Evolutionary conservation across 2,113 vertebrate genomes (phyloP).

Genomic region (Tachysurus vachellii): DNA sequence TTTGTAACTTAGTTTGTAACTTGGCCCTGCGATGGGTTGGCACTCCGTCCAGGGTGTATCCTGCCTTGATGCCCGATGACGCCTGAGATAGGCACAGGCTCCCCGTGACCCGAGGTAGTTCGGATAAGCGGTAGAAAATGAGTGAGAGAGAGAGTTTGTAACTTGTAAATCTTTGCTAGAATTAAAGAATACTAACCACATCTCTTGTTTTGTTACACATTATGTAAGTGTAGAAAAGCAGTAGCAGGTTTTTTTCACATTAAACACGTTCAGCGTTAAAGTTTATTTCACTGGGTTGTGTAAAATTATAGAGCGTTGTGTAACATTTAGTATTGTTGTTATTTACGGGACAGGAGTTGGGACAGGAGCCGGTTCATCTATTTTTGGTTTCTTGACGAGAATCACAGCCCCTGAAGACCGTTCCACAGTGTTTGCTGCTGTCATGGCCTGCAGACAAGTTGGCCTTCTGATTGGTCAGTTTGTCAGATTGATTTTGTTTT

Average conservation of each 20-base stretch:
- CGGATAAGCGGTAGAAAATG: too few relatives aligned
- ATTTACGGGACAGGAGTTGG: slow-evolving; percentile 70
- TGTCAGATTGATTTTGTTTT: not conserved
- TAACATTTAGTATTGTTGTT: not conserved
- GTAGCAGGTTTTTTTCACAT: not conserved
- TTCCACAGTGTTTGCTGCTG: slow-evolving; percentile 76
- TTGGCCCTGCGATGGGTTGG: too few relatives aligned
- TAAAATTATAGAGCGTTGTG: not conserved
- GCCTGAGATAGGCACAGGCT: too few relatives aligned
- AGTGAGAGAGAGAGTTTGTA: too few relatives aligned
- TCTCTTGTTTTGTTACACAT: not conserved
- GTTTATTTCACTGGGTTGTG: not conserved
- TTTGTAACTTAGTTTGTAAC: not conserved
- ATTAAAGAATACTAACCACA: not conserved
- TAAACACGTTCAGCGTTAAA: not conserved
- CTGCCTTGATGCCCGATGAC: too few relatives aligned
- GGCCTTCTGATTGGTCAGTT: slow-evolving; percentile 80
- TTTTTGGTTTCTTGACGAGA: slow-evolving; percentile 78
- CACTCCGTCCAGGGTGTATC: too few relatives aligned
- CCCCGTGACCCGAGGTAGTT: too few relatives aligned
- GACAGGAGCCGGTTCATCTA: slow-evolving; percentile 77
- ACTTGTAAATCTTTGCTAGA: not conserved
- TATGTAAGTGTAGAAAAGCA: not conserved
- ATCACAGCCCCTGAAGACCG: slow-evolving; percentile 74
- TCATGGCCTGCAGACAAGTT: slow-evolving; percentile 80